Evolutionary conservation across 2,797 vertebrate genomes (phyloP), one percentile per base, ranked within the genome.

Genomic region (Notoglanidium macrostoma): DNA sequence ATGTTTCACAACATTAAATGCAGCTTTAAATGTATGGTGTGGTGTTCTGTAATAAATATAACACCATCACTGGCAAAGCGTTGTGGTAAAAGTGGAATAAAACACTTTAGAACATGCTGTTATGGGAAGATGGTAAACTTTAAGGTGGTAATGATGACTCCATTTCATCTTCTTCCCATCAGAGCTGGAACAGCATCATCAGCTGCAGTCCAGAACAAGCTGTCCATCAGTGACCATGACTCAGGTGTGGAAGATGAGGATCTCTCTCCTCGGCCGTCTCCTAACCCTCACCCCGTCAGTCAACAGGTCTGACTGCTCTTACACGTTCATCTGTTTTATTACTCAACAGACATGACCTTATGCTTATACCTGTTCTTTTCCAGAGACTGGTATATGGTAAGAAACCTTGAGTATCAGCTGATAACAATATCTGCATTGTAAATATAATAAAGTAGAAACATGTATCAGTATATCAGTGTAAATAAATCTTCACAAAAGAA

Each of bases 221-320:
- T 96, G 76, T 95, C 96, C 21, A 84, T 95, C 89, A 97, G 93
- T 0, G 98, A 98, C 87, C 97, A 97, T 0, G 98, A 98, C 90
- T 98, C 98, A 3, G 98, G 97, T 61, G 96, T 98, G 11, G 98
- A 99, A 94, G 98, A 98, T 87, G 98, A 97, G 84, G 98, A 99
- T 90, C 93, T 97, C 85, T 99, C 98, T 84, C 98, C 98, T 8
- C 96, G 98, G 51, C 98, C 98, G 1, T 97, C 97, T 87, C 98
- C 98, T 26, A 97, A 96, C 89, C 98, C 98, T 86, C 98, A 99
- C 80, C 96, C 95, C 79, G 95, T 95, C 26, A 94, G 93, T 89
- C 97, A 97, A 83, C 97, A 98, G 97, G 98, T 98, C 63, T 86
- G 90, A 85, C 23, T n/a, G 26, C 49, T 44, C 1, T 2, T 57